These are phyloP conservation scores for Leptinotarsa defecta DNA, from an alignment of 1,140 invertebrate species.

Conservation along the genomic window DNA sequence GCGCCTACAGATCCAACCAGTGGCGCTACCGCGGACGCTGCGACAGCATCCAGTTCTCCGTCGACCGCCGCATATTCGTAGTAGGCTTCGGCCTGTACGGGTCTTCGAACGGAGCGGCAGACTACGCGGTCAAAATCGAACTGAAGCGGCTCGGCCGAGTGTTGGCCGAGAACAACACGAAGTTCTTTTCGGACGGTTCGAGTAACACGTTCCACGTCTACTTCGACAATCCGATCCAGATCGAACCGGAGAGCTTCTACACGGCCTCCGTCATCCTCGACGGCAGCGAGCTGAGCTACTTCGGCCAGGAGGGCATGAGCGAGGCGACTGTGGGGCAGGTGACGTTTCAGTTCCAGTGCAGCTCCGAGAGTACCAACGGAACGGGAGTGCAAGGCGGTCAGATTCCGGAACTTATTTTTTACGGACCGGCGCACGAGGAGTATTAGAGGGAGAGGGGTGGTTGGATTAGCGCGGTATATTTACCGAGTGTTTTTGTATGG, in stretches of 20 bases:
- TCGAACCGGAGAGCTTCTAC: conserved; percentile 89
- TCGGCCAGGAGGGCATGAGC: conserved; percentile 92
- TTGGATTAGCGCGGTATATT: too few species aligned
- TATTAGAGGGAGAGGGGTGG: conserved; percentile 2
- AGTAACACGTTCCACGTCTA: conserved; percentile 93
- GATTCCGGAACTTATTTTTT: conserved; percentile 93
- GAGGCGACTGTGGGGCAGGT: conserved; percentile 87
- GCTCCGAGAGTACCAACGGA: conserved; percentile 91
- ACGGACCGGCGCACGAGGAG: conserved; percentile 72
- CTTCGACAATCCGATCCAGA: conserved; percentile 90
- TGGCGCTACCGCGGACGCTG: conserved; percentile 91
- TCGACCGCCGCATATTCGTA: conserved; percentile 89
- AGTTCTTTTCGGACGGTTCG: conserved; percentile 92
- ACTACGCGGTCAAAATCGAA: conserved; percentile 90
- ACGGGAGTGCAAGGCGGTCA: conserved; percentile 93
- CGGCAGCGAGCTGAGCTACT: conserved; percentile 89
- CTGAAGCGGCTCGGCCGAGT: conserved; percentile 83
- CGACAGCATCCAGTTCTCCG: conserved; percentile 91
- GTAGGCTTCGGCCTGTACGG: conserved; percentile 92
- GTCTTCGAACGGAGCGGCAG: conserved; percentile 87
- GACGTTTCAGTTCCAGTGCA: conserved; percentile 93
- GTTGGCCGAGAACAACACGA: conserved; percentile 86
- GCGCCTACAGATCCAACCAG: conserved; percentile 94
- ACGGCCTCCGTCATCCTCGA: conserved; percentile 88
- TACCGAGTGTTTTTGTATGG: too few species aligned